A percentile compares a stretch with the other conserved stretches of the same genome.
Evolutionary conservation across 2,797 vertebrate species (phyloP).

Genomic region (Catostomus latipinnis): DNA sequence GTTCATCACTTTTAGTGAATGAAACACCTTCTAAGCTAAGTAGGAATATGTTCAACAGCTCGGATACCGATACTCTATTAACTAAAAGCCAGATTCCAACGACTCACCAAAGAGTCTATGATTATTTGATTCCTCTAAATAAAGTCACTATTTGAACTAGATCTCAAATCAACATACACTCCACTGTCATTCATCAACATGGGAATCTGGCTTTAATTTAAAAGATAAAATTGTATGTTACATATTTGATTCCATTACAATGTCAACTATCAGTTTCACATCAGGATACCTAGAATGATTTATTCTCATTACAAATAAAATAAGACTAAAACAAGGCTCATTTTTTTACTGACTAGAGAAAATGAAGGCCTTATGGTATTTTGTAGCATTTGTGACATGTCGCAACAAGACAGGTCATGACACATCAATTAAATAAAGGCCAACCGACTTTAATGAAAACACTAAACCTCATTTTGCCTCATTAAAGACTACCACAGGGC

Average conservation of each 20-base stretch:
- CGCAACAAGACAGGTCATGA: conserved; percentile 11
- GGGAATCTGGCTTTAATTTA: too few species aligned
- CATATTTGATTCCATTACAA: not conserved
- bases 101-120: not conserved
- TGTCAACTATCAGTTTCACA: not conserved
- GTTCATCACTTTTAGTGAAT: conserved; percentile 3
- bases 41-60: not conserved
- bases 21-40: not conserved
- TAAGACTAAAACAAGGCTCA: not conserved
- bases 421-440: conserved; percentile 33
- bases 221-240: too few species aligned
- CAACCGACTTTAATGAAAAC: conserved; percentile 38
- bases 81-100: not conserved
- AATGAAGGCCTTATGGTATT: not conserved
- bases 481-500: not conserved
- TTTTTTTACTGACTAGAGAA: conserved; percentile 1
- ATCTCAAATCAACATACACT: too few species aligned
- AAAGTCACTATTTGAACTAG: too few species aligned
- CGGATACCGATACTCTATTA: not conserved
- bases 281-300: not conserved
- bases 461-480: conserved; percentile 26
- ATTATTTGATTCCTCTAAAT: not conserved
- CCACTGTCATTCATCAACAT: too few species aligned
- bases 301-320: not conserved
- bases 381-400: not conserved